phyloP scores from a whole-genome alignment of 2,888 invertebrate species.

The Sinopyrophorus schimmeli region DNA sequence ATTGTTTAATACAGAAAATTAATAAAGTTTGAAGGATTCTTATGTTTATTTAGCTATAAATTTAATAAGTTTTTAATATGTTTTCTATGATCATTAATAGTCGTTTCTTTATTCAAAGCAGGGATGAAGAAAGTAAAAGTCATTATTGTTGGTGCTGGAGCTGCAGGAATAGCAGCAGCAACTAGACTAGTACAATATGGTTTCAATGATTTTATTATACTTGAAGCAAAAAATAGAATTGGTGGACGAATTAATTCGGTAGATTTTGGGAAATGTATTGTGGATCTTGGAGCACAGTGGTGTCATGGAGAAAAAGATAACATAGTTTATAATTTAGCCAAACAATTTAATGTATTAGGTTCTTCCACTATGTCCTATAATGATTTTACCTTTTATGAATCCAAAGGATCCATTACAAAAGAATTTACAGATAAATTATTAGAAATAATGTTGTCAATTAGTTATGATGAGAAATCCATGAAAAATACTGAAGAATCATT shows the following conservation, averaged over 20 bases:
- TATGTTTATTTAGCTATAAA: too few relatives aligned
- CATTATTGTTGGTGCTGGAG: constrained; percentile 63
- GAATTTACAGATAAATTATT: constrained; percentile 42
- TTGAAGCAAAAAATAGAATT: constrained; percentile 52
- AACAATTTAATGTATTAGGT: constrained; percentile 44
- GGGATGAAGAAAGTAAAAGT: constrained; percentile 45
- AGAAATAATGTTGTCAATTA: constrained; percentile 39
- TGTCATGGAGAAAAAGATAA: constrained; percentile 53
- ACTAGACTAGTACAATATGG: constrained; percentile 56
- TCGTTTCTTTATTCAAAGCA: too few relatives aligned
- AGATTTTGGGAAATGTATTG: constrained; percentile 34
- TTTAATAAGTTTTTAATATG: too few relatives aligned
- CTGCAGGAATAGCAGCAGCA: constrained; percentile 61
- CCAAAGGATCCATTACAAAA: constrained; percentile 44
- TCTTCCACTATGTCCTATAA: constrained; percentile 53
- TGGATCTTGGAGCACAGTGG: constrained; percentile 53
- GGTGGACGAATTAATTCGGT: constrained; percentile 47
- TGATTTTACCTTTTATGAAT: constrained; percentile 45
- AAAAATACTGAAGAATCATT: constrained; percentile 39
- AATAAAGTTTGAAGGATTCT: too few relatives aligned
- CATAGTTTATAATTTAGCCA: constrained; percentile 48
- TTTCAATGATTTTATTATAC: constrained; percentile 56
- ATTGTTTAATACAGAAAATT: too few relatives aligned
- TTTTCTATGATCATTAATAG: too few relatives aligned
- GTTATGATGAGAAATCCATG: constrained; percentile 40